These are phyloP conservation scores for Acleris holmiana DNA, from an alignment of 2,888 invertebrate species.

Conservation along the genomic window DNA sequence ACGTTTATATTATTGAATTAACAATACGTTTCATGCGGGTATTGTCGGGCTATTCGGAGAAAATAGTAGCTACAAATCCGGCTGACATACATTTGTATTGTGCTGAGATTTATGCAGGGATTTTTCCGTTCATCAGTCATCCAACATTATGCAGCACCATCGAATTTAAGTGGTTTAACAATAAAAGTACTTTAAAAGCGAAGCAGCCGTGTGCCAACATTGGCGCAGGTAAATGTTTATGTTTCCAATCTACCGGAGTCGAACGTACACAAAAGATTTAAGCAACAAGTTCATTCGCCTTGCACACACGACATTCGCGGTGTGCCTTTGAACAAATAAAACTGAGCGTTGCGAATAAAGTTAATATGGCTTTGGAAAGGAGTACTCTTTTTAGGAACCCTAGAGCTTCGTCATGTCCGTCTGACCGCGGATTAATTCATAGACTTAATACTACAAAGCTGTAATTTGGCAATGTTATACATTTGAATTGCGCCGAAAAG, in stretches of 20 bases:
- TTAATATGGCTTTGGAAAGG: too few species aligned
- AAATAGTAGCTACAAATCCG: neutral
- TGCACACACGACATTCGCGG: conserved; percentile 7
- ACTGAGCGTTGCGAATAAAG: too few species aligned
- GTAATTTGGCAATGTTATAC: too few species aligned
- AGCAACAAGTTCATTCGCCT: conserved; percentile 23
- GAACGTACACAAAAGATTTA: conserved; percentile 16
- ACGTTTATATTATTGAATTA: conserved; percentile 18
- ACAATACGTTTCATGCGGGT: conserved; percentile 14
- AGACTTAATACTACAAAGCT: too few species aligned
- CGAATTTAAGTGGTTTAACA: neutral
- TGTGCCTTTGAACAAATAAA: neutral
- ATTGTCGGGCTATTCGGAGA: neutral
- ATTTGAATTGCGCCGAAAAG: too few species aligned
- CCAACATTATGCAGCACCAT: too few species aligned
- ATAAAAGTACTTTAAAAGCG: conserved; percentile 3
- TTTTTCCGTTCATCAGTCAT: too few species aligned
- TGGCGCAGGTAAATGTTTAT: conserved; percentile 20
- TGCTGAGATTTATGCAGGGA: too few species aligned
- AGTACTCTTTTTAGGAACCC: too few species aligned
- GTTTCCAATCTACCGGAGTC: conserved; percentile 11
- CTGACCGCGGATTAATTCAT: too few species aligned
- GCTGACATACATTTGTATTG: neutral
- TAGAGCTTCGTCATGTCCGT: too few species aligned
- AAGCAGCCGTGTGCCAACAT: conserved; percentile 7